Percentiles rank a stretch among this genome's conserved stretches.
phyloP scores from a whole-genome alignment of 2,888 invertebrate species.

The Nowickia ferox region DNA sequence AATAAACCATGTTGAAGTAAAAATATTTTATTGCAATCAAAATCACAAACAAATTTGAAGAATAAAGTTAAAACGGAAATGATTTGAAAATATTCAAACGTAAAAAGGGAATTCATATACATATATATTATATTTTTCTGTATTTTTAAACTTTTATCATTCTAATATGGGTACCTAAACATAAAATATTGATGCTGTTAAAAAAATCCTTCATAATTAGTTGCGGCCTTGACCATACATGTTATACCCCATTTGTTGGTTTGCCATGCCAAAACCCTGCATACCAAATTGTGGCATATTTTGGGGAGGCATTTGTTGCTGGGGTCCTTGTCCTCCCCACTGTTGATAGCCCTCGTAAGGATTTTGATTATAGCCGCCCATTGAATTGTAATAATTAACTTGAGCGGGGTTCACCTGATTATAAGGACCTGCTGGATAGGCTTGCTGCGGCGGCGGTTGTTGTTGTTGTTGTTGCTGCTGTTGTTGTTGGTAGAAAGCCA shows the following conservation, averaged over 20 bases:
- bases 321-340: slow-evolving; percentile 69
- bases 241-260: slow-evolving; percentile 75
- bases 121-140: neutral
- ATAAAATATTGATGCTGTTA: neutral
- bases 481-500: slow-evolving; percentile 75
- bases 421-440: slow-evolving; percentile 65
- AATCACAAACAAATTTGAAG: slow-evolving; percentile 9
- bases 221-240: slow-evolving; percentile 75
- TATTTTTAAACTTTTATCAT: neutral
- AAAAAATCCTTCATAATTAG: slow-evolving; percentile 52
- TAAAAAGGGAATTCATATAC: neutral
- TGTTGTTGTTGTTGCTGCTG: slow-evolving; percentile 64
- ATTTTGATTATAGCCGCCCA: slow-evolving; percentile 72
- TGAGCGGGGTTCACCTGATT: slow-evolving; percentile 72
- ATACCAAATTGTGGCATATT: slow-evolving; percentile 70
- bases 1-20: too few species aligned
- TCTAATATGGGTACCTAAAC: neutral
- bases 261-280: slow-evolving; percentile 74
- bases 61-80: neutral
- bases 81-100: too few species aligned
- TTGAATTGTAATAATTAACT: slow-evolving; percentile 68
- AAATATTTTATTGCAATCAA: neutral
- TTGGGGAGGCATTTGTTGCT: slow-evolving; percentile 64
- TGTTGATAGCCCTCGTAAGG: slow-evolving; percentile 68
- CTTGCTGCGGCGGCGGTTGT: slow-evolving; percentile 71